A percentile compares a stretch with the other conserved stretches of the same genome.
Conservation (phyloP, 2,797 vertebrate species). For the Trichosurus vulpecula region DNA sequence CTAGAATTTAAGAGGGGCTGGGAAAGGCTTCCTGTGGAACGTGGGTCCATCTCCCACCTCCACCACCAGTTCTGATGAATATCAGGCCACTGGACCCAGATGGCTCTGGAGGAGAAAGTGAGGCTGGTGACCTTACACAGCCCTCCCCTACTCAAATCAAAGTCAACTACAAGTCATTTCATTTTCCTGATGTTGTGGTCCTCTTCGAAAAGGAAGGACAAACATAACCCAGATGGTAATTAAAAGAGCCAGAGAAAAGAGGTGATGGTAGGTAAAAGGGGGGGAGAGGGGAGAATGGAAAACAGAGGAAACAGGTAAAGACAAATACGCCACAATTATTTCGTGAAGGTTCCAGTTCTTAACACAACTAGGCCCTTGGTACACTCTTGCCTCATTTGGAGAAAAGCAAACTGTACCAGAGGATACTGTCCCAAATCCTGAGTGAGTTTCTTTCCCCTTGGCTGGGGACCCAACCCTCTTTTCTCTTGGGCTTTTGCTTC, state of each 20-base stretch:
- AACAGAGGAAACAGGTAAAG: background rate
- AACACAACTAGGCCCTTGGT: background rate
- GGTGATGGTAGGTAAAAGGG: background rate
- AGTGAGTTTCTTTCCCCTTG: too few relatives aligned
- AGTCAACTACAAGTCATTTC: too few relatives aligned
- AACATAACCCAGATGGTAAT: too few relatives aligned
- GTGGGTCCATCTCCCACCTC: background rate
- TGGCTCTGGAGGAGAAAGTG: too few relatives aligned
- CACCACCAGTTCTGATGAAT: too few relatives aligned
- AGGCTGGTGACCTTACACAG: too few relatives aligned
- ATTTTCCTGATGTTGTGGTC: too few relatives aligned
- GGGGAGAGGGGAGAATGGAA: background rate
- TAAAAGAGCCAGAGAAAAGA: background rate
- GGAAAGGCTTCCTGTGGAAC: background rate
- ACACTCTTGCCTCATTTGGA: background rate
- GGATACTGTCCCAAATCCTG: background rate
- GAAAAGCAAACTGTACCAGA: background rate
- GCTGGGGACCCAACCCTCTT: background rate
- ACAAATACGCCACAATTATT: background rate
- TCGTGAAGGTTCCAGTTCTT: too few relatives aligned
- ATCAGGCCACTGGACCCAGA: too few relatives aligned
- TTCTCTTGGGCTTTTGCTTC: background rate
- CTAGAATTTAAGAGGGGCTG: background rate
- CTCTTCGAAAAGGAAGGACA: too few relatives aligned
- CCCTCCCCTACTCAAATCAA: too few relatives aligned